These are phyloP conservation scores for Stegophylla sp. DNA, from an alignment of 2,888 invertebrate genomes.

Conservation along the genomic window DNA sequence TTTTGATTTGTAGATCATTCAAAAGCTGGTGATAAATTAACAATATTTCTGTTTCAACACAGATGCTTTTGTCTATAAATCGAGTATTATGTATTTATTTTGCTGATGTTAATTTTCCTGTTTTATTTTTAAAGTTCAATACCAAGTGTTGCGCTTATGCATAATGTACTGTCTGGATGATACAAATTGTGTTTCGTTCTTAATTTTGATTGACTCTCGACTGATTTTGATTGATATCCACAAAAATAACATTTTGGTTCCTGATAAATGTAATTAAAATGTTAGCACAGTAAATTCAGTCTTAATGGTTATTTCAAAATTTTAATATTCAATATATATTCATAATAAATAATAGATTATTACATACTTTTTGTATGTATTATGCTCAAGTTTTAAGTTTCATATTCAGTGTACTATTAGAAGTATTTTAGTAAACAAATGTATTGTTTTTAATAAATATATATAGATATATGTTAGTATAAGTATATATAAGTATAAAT, in stretches of 20 bases:
- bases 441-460: too few species aligned
- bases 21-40: too few species aligned
- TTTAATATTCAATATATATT: not conserved
- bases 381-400: too few species aligned
- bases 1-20: too few species aligned
- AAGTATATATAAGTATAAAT: too few species aligned
- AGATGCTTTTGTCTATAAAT: too few species aligned
- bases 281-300: not conserved
- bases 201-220: not conserved
- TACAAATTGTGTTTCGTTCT: slow-evolving; percentile 1
- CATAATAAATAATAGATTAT: not conserved
- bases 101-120: not conserved
- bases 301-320: not conserved
- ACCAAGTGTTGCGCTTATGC: not conserved
- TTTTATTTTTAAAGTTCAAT: slow-evolving; percentile 25
- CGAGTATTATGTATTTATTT: not conserved
- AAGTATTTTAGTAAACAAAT: too few species aligned
- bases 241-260: slow-evolving; percentile 43
- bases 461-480: too few species aligned
- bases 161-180: not conserved
- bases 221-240: not conserved
- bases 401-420: not conserved
- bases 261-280: not conserved
- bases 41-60: too few species aligned
- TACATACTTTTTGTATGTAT: not conserved